Evolutionary conservation across 2,113 vertebrate genomes (phyloP), one percentile per base, ranked within the genome.

Genomic region (Nesoenas mayeri): DNA sequence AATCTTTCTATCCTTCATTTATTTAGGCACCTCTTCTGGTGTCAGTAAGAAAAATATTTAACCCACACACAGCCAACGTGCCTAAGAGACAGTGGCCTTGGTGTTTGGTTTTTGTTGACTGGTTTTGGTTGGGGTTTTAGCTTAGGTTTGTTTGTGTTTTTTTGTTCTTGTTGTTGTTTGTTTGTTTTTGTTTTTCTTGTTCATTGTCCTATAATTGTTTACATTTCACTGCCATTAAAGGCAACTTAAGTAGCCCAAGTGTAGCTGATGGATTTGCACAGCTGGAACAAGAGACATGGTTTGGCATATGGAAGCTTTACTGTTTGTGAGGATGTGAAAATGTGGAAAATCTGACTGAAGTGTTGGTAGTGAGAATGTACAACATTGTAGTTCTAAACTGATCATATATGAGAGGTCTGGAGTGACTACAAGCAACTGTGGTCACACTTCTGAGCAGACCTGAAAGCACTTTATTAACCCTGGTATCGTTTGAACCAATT

Each of bases 401-500:
- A 66, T 22, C 8, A 29, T 50, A 20, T 40, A 8, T 29, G 36
- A 84, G 48, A 80, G 66, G 31, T 62, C 81, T 67, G 73, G 31
- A 42, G 31, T 65, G 34, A 61, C 31, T 62, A 36, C 12, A 58
- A 86, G 32, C 5, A 71, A n/a, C 42, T 62, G n/a, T 34, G 26
- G 31, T 42, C 28, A 66, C 18, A 78, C 62, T 70, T 80, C 51
- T 73, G 64, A 56, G 31, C 22, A 38, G 31, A 66, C 70, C 12
- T 15, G 28, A 62, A 96, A 62, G 79, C 36, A 80, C 73, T 92
- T 66, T 65, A 60, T 84, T 97, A 91, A 64, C 69, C 80, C 94
- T 81, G 87, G 70, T 95, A 87, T 80, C 51, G 60, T 85, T 66
- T 95, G 81, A 94, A 82, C 83, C 51, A 92, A 60, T 58, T 72